Base-by-base conservation (phyloP, 2,797 vertebrate species). In the Chaetophractus vellerosus region DNA sequence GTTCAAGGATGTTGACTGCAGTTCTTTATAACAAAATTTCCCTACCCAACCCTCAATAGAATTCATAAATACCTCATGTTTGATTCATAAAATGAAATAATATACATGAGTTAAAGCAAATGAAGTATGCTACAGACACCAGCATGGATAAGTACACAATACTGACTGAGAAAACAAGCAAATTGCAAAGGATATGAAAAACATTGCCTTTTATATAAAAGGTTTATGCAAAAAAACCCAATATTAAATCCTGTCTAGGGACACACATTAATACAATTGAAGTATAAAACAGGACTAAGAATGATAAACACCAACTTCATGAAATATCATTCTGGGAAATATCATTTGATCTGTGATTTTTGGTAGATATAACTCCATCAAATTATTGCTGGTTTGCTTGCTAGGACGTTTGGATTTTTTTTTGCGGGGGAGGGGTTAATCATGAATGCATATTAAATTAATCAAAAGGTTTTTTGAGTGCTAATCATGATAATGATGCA, bases 181-280 rank as follows among this genome's bases (percentile, higher is more conserved):
- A 88, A 57, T 38, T 50, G n/a, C 31, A n/a, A 68, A n/a, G 24
- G 81, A 55, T 36, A 80, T 91, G 18, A 52, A 61, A 93, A 93
- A 69, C 38, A n/a, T 28, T 33, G 2, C 15, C 71, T 78, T 90
- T 75, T 33, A 23, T 45, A 26, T 21, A 71, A 71, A 82, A 93
- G 75, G 61, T 36, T 31, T 68, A 61, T 31, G 75, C 26, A 61
- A 9, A 57, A 59, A 59, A 68, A 69, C 3, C 3, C 3, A 57
- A 14, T 31, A 81, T n/a, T 55, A 38, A 33, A 33, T 41, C 24
- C 52, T 68, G 1, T 69, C 12, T 87, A 45, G 24, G 9, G 38
- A 16, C 4, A 36, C 5, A 7, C 5, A 50, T 74, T 80, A 75
- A 72, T 72, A 91, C 68, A 4, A 33, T 31, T 19, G 14, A 86